Evolutionary conservation across 1,140 invertebrate species (phyloP), one percentile per base, ranked within the genome.

Genomic region (Hylyphantes graminicola): DNA sequence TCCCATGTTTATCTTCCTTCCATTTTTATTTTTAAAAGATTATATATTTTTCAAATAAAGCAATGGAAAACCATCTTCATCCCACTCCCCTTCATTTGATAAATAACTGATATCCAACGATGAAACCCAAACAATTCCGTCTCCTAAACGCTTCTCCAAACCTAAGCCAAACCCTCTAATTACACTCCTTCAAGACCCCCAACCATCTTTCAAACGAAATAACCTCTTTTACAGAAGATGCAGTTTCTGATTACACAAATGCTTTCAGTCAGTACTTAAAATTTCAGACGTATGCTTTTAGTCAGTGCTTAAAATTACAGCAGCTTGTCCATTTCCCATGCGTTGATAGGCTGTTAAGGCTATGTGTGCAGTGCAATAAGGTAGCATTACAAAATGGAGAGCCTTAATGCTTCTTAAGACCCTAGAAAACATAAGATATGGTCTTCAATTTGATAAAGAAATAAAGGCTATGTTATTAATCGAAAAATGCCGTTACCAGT

Each of bases 211-310:
- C 13, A 21, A 17, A 70, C 51, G 54, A 70, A 70, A 53, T 10
- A 51, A 70, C 54, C 68, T 15, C 21, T 70, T 54, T 50, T 13
- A 9, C 15, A 53, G 35, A 35, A 35, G 68, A 70, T 70, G 50
- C 15, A 70, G 19, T 74, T 57, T 74, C 54, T 74, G 72, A 74
- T 74, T 74, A 57, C 54, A 19, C 7, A 74, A 74, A 55, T 55
- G 15, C 53, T 51, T 53, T 74, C 72, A 59, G 17, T 50, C 19
- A 19, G 54, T 74, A 1, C 54, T 50, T 61, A 61, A 61, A 61
- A 61, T 17, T 35, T 35, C 35, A 35, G 35, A 61, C 2, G 12
- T 15, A 15, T 61, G 57, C 17, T 61, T 61, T 12, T 15, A 61
- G 17, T 61, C 17, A 61, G 17, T 61, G 57, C 17, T 61, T 74